phyloP scores from a whole-genome alignment of 2,113 vertebrate genomes.

The Phrynosoma platyrhinos region DNA sequence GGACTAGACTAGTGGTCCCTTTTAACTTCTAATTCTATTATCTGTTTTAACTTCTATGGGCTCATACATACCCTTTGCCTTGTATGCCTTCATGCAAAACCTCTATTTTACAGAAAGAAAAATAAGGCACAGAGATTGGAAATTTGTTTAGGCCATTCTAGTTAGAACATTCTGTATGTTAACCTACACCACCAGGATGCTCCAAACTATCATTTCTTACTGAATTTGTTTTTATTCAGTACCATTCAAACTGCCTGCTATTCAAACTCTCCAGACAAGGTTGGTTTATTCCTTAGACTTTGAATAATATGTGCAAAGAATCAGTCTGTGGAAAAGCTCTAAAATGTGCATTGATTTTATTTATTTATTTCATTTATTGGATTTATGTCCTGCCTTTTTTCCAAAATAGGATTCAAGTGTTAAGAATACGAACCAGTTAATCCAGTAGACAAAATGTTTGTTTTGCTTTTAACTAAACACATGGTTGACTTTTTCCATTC shows the following conservation, averaged over 20 bases:
- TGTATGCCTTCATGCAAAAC: neutral
- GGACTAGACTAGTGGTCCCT: too few species aligned
- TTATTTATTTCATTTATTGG: neutral
- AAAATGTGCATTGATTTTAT: conserved; percentile 44
- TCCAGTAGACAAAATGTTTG: conserved; percentile 60
- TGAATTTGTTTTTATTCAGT: neutral
- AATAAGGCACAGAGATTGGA: neutral
- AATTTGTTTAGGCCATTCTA: neutral
- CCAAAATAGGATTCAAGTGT: conserved; percentile 23
- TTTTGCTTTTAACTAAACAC: conserved; percentile 43
- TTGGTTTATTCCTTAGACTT: conserved; percentile 42
- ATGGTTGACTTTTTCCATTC: conserved; percentile 50
- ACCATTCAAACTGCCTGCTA: conserved; percentile 2
- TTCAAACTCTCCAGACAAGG: conserved; percentile 10
- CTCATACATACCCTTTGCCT: neutral
- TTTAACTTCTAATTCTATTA: too few species aligned
- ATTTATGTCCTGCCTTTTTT: too few species aligned
- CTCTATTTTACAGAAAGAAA: neutral
- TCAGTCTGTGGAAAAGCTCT: conserved; percentile 56
- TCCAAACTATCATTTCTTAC: too few species aligned
- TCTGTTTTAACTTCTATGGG: too few species aligned
- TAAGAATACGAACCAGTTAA: conserved; percentile 61
- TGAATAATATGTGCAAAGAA: conserved; percentile 59
- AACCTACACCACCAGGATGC: neutral
- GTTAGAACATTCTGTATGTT: neutral